phyloP scores from a whole-genome alignment of 2,888 invertebrate genomes.

The Meta bourneti region DNA sequence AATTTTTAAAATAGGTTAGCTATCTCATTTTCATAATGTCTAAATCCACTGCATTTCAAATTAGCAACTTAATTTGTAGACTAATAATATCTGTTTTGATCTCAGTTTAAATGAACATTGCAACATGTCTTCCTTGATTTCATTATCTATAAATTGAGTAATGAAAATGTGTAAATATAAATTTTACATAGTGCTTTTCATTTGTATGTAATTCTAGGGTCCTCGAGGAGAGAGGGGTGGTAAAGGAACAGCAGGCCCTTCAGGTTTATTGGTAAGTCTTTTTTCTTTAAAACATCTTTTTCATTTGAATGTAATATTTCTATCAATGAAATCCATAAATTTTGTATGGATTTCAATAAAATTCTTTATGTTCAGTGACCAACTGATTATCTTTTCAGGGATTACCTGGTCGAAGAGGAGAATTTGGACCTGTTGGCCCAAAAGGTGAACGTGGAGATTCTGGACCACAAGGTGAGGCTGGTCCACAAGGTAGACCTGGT shows the following conservation, averaged over 20 bases:
- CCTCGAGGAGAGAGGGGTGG: constrained; percentile 82
- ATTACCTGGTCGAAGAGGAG: constrained; percentile 82
- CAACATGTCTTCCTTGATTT: no score
- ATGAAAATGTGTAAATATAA: not conserved
- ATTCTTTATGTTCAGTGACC: not conserved
- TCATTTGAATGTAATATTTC: not conserved
- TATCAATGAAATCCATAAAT: not conserved
- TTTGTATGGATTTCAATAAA: not conserved
- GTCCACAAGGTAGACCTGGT: constrained; percentile 87
- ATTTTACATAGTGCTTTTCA: not conserved
- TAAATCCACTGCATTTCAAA: no score
- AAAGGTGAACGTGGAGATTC: constrained; percentile 92
- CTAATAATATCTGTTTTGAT: no score
- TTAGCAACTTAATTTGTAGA: no score
- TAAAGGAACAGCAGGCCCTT: constrained; percentile 84
- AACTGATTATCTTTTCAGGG: constrained; percentile 81
- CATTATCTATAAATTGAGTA: not conserved
- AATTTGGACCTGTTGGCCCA: constrained; percentile 86
- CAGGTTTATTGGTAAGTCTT: constrained; percentile 82
- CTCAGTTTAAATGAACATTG: no score
- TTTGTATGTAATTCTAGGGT: constrained; percentile 28
- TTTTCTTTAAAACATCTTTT: not conserved
- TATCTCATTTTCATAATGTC: no score
- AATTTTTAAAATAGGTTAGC: no score
- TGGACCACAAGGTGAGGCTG: constrained; percentile 89